These are phyloP conservation scores for Eumeta japonica DNA, from an alignment of 1,140 invertebrate species.

Conservation along the genomic window DNA sequence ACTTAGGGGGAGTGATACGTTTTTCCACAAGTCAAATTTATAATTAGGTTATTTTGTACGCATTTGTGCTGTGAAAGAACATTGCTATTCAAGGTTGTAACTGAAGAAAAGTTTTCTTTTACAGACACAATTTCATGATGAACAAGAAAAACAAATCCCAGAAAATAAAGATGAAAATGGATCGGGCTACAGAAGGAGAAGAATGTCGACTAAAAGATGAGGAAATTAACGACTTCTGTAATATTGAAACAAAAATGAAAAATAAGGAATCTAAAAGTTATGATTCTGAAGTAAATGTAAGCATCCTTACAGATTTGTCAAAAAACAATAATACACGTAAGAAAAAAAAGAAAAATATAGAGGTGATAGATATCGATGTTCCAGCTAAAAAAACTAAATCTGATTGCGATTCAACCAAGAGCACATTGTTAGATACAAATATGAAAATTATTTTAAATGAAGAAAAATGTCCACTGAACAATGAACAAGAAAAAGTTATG, in stretches of 20 bases:
- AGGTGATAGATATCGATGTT: background rate
- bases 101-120: background rate
- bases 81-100: background rate
- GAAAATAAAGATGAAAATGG: too few relatives aligned
- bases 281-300: too few relatives aligned
- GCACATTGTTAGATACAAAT: background rate
- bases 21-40: background rate
- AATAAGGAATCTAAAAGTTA: too few relatives aligned
- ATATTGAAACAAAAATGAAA: too few relatives aligned
- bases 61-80: background rate
- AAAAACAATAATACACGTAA: background rate
- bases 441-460: background rate
- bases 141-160: background rate
- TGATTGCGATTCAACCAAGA: too few relatives aligned
- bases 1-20: background rate
- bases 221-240: too few relatives aligned
- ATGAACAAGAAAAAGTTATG: slow-evolving; percentile 10
- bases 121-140: background rate
- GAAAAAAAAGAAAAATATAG: background rate
- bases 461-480: background rate
- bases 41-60: background rate
- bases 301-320: too few relatives aligned
- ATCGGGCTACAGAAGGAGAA: too few relatives aligned
- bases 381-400: too few relatives aligned
- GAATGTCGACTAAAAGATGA: too few relatives aligned